Evolutionary conservation across 2,797 vertebrate species (phyloP).

Genomic region (Notamacropus eugenii): DNA sequence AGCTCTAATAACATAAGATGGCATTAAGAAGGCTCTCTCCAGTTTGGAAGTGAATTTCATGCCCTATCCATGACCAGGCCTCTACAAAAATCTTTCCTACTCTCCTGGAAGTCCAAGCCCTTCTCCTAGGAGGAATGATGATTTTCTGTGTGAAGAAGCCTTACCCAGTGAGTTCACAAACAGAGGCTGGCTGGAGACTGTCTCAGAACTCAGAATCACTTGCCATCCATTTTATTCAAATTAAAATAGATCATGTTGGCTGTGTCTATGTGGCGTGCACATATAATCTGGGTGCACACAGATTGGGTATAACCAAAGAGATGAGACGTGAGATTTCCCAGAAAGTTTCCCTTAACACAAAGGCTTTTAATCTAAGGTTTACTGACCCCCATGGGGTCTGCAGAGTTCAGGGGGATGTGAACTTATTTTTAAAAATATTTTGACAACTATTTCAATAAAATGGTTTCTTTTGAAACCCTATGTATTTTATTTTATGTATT

Average conservation of each 20-base stretch:
- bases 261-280: background rate
- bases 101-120: background rate
- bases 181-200: background rate
- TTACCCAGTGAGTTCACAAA: conserved; percentile 31
- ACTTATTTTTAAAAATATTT: background rate
- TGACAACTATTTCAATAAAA: background rate
- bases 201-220: conserved; percentile 7
- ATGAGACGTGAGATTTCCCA: background rate
- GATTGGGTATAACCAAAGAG: background rate
- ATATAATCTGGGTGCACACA: background rate
- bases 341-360: background rate
- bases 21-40: conserved; percentile 7
- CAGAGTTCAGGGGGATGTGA: background rate
- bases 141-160: conserved; percentile 46
- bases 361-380: background rate
- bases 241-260: background rate
- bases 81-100: conserved; percentile 37
- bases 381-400: background rate
- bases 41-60: conserved; percentile 42
- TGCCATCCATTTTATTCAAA: background rate
- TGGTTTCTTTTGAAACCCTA: background rate
- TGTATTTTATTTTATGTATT: background rate
- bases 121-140: background rate
- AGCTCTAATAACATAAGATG: conserved; percentile 14
- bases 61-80: conserved; percentile 40